These are phyloP conservation scores for Lanistes nyassanus DNA, from an alignment of 1,140 invertebrate genomes.

Conservation along the genomic window DNA sequence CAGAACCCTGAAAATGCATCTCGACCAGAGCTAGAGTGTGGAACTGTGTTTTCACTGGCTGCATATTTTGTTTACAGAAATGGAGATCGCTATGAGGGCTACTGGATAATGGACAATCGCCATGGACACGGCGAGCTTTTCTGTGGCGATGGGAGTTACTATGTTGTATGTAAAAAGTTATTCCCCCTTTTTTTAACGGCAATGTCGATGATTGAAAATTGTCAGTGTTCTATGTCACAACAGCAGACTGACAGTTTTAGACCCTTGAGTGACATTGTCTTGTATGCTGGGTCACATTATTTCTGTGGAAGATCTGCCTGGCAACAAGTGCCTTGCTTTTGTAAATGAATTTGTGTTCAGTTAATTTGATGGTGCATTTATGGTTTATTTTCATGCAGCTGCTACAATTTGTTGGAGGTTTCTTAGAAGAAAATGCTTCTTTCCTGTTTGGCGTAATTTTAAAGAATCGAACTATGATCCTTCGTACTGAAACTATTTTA, in stretches of 20 bases:
- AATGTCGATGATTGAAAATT: neutral
- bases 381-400: neutral
- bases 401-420: neutral
- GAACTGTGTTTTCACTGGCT: neutral
- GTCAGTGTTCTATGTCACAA: neutral
- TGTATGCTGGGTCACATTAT: too few species aligned
- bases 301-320: too few species aligned
- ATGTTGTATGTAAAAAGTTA: conserved; percentile 50
- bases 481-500: too few species aligned
- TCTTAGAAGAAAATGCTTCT: neutral
- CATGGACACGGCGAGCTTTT: conserved; percentile 63
- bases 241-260: neutral
- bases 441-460: too few species aligned
- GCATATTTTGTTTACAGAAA: conserved; percentile 42
- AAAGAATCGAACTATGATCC: too few species aligned
- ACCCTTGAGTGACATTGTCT: neutral
- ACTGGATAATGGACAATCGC: conserved; percentile 60
- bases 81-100: conserved; percentile 62
- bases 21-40: too few species aligned
- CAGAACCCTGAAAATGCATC: too few species aligned
- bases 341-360: too few species aligned
- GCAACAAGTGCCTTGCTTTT: too few species aligned
- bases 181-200: neutral
- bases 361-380: too few species aligned
- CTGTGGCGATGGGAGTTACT: conserved; percentile 56